Base-by-base conservation (phyloP, 2,888 invertebrate species). In the Pocota personata region DNA sequence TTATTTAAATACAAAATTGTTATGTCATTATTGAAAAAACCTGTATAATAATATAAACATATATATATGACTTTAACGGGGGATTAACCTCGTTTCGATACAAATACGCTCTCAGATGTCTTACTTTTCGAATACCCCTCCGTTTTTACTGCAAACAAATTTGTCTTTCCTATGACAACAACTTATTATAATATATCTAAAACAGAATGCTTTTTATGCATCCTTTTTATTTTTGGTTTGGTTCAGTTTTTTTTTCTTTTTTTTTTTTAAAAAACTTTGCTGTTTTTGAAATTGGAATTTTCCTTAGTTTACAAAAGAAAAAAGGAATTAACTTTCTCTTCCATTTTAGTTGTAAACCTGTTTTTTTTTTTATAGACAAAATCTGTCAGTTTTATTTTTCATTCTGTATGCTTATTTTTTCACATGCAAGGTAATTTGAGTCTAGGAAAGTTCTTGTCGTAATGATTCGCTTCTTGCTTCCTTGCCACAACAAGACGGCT, bases 361-460 rank as follows among this genome's bases (percentile, higher is more conserved):
- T 24, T 35, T 78, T 52, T 55, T 48, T 37, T 48, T 30, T 10
- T 64, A 3, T 50, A 75, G 37, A 46, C 43, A 73, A 73, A 83
- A 67, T 62, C 43, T 43, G 30, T 67, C 35, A 35, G 37, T 66
- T 71, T 52, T 78, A 21, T 32, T 55, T 8, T 48, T 62, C 12
- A 16, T 71, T 55, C 30, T 72, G 55, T 50, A 32, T 72, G 46
- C 67, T 77, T 75, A 19, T 73, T 52, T 52, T 75, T 80, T 75
- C 64, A 84, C 48, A 71, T 80, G 82, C 86, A 82, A 86, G 76
- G 86, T 86, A 86, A 86, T 82, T 86, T 86, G 86, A 86, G 86
- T 86, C 86, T 82, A 72, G 66, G 76, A 82, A 82, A 76, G 86
- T 82, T 82, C 82, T 76, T 60, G 76, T 78, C 78, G 66, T 86